Conservation (phyloP, 2,888 invertebrate species). For the Monochamus alternatus region DNA sequence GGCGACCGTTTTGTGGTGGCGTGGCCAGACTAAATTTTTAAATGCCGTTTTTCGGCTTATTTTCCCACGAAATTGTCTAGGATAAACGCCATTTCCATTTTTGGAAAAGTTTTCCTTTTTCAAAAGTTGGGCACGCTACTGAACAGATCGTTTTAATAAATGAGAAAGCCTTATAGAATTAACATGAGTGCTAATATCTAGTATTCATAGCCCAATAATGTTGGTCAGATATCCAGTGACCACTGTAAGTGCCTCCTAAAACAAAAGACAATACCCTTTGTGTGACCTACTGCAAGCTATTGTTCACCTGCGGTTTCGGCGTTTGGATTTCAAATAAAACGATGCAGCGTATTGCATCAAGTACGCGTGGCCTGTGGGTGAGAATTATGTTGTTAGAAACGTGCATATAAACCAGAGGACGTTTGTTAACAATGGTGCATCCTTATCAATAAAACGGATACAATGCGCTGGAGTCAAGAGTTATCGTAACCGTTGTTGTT, state of each 20-base stretch:
- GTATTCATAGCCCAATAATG: too few relatives aligned
- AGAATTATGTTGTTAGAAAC: constrained; percentile 4
- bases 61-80: too few relatives aligned
- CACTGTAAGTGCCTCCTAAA: background rate
- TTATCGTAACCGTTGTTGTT: constrained; percentile 18
- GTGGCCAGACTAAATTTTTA: too few relatives aligned
- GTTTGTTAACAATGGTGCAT: constrained; percentile 19
- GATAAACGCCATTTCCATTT: too few relatives aligned
- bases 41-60: too few relatives aligned
- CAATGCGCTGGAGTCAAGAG: constrained; percentile 6
- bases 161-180: too few relatives aligned
- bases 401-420: constrained; percentile 10
- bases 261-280: constrained; percentile 22
- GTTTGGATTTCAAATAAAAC: constrained; percentile 1
- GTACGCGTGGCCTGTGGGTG: background rate
- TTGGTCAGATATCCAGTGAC: too few relatives aligned
- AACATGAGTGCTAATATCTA: too few relatives aligned
- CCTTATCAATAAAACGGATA: background rate
- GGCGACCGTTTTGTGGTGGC: too few relatives aligned
- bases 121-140: too few relatives aligned
- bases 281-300: background rate
- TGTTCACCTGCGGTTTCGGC: constrained; percentile 4
- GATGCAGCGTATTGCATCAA: constrained; percentile 1
- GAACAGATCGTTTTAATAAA: too few relatives aligned
- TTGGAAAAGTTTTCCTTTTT: too few relatives aligned